Evolutionary conservation across 2,797 vertebrate species (phyloP).

Genomic region (Coracias cyanogaster): DNA sequence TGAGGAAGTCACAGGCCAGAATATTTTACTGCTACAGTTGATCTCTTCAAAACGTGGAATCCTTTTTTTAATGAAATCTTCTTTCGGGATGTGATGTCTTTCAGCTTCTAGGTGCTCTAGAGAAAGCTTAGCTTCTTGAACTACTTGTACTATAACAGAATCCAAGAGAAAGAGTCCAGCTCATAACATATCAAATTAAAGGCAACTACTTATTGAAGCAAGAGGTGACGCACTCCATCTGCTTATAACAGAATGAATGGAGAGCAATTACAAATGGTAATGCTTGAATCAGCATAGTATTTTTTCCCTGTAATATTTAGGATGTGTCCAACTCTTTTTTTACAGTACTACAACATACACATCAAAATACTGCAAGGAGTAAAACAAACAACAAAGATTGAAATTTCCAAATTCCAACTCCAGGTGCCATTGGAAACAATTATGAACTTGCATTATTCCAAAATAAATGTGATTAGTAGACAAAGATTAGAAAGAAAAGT

Average conservation of each 20-base stretch:
- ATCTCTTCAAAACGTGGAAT: neutral
- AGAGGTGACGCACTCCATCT: neutral
- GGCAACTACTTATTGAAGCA: neutral
- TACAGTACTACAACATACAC: neutral
- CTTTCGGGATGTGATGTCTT: neutral
- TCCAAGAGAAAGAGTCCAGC: neutral
- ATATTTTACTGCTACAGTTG: neutral
- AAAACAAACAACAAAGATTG: neutral
- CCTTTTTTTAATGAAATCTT: neutral
- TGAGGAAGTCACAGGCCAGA: neutral
- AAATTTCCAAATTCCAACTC: neutral
- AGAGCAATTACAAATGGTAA: neutral
- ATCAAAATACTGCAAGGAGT: neutral
- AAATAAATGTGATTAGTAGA: neutral
- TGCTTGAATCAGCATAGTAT: neutral
- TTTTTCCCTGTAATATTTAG: neutral
- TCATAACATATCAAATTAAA: neutral
- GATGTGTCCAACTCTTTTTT: neutral
- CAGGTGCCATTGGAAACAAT: neutral
- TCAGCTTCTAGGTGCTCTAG: neutral
- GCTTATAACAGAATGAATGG: neutral
- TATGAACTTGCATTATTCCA: neutral
- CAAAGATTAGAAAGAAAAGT: neutral
- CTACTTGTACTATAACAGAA: neutral
- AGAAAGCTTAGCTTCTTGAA: neutral